phyloP scores from a whole-genome alignment of 2,113 vertebrate genomes.

The Chaetorhynchus papuensis region DNA sequence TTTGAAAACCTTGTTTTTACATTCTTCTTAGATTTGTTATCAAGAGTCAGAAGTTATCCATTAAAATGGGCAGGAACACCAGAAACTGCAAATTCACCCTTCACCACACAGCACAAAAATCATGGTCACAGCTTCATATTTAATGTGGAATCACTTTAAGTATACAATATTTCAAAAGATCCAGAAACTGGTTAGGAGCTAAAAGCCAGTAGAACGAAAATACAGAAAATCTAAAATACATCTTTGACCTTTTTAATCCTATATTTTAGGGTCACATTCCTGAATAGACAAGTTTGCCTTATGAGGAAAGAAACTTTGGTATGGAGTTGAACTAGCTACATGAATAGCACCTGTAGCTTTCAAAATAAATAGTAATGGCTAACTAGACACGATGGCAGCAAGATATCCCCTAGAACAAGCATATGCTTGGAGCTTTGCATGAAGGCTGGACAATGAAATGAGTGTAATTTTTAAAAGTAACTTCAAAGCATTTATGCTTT shows the following conservation, averaged over 20 bases:
- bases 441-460: neutral
- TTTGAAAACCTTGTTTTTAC: neutral
- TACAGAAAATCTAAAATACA: slow-evolving; percentile 33
- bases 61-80: neutral
- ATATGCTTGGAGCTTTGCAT: neutral
- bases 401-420: neutral
- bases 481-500: neutral
- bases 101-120: slow-evolving; percentile 21
- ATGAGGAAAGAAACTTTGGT: slow-evolving; percentile 38
- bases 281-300: neutral
- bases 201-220: slow-evolving; percentile 40
- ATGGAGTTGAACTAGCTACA: slow-evolving; percentile 34
- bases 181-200: slow-evolving; percentile 39
- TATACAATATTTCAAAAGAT: slow-evolving; percentile 56
- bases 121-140: slow-evolving; percentile 60
- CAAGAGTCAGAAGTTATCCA: neutral
- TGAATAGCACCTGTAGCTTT: slow-evolving; percentile 46
- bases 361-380: slow-evolving; percentile 44
- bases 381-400: neutral
- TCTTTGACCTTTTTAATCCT: slow-evolving; percentile 37
- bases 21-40: neutral
- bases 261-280: neutral
- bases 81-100: neutral
- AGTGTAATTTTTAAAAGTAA: neutral
- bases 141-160: slow-evolving; percentile 61